Base-by-base conservation (phyloP, 2,113 vertebrate genomes). In the Lophius piscatorius region DNA sequence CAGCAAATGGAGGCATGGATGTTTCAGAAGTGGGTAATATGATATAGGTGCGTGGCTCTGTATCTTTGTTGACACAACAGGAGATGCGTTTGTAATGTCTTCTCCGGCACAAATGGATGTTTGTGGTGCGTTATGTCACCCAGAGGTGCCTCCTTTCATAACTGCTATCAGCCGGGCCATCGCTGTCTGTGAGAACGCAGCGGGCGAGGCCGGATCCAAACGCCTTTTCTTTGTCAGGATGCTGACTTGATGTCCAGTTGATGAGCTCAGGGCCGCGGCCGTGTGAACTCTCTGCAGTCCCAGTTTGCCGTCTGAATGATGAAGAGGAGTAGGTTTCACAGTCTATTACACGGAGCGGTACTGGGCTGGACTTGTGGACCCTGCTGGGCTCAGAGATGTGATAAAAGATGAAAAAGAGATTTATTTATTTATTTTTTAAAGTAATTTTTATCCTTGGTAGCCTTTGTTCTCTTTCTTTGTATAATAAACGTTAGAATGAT, bases 11-110 rank as follows among this genome's bases (percentile, higher is more conserved):
- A n/a, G n/a, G n/a, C n/a, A n/a, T n/a, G 31, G 78, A 77, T 81
- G 77, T 87, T 87, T 84, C 82, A 80, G 86, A 85, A 88, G 76
- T 62, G 54, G 48, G 83, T 84, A 86, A 86, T 63, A 21, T 21
- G 76, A 89, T 85, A 83, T 77, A 52, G 52, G 70, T 79, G 74
- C 79, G 83, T 83, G 55, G 49, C 74, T 82, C 66, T 62, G 59
- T 79, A 64, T 67, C 50, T 58, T 55, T 86, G 83, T 89, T 86
- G 81, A 83, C 83, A 81, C 75, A 81, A 81, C 81, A 70, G 75
- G 81, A 87, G 81, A 74, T 77, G 81, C 54, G 50, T 57, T 76
- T 35, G 16, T 81, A 82, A 83, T 69, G 50, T 83, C 60, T 60
- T 61, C 41, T 59, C 28, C 9, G 45, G 76, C 74, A 49, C 64